phyloP scores from a whole-genome alignment of 2,888 invertebrate species.

The Camponotus fellah region DNA sequence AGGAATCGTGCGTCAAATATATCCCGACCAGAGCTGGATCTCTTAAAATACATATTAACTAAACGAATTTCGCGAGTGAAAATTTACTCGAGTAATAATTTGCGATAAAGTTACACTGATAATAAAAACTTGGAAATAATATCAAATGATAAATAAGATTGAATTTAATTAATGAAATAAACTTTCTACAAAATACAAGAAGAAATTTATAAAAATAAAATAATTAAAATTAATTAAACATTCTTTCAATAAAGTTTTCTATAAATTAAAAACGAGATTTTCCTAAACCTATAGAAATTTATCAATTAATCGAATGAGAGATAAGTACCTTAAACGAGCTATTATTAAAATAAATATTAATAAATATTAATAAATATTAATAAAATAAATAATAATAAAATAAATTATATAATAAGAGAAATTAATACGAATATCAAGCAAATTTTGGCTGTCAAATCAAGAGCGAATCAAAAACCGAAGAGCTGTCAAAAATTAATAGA shows the following conservation, averaged over 20 bases:
- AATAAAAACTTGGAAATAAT: not conserved
- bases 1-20: slow-evolving; percentile 6
- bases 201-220: slow-evolving; percentile 2
- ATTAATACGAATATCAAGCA: not conserved
- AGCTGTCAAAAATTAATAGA: not conserved
- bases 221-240: not conserved
- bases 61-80: not conserved
- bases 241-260: not conserved
- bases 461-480: not conserved
- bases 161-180: not conserved
- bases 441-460: not conserved
- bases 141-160: not conserved
- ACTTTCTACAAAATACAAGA: not conserved
- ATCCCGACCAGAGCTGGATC: not conserved
- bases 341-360: not conserved
- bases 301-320: not conserved
- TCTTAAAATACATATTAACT: not conserved
- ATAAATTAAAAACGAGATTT: not conserved
- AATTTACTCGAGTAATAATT: not conserved
- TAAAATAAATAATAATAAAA: no score
- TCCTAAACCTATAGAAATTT: not conserved
- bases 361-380: no score
- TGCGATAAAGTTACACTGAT: no score
- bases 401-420: no score
- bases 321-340: not conserved